A percentile compares a stretch with the other conserved stretches of the same genome.
phyloP scores from a whole-genome alignment of 2,888 invertebrate genomes.

The Agrilus mali region DNA sequence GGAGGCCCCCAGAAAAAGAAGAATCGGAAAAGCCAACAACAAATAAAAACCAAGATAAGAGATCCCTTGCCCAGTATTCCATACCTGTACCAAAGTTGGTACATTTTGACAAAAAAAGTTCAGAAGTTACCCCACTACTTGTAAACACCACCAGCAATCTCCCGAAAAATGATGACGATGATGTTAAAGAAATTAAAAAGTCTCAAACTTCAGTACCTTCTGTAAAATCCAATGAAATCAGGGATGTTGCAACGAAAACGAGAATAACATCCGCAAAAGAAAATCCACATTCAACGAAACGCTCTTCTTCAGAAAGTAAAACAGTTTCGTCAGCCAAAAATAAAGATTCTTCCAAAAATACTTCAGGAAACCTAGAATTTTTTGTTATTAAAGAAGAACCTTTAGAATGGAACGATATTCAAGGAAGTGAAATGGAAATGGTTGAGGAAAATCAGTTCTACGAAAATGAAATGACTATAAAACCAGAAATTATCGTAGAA shows the following conservation, averaged over 20 bases:
- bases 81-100: too few relatives aligned
- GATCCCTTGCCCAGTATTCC: too few relatives aligned
- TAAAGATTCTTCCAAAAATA: not conserved
- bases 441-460: slow-evolving; percentile 54
- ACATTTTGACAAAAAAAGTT: too few relatives aligned
- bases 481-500: slow-evolving; percentile 40
- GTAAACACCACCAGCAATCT: too few relatives aligned
- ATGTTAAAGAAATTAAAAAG: too few relatives aligned
- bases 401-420: slow-evolving; percentile 57
- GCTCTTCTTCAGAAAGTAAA: too few relatives aligned
- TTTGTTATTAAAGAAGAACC: slow-evolving; percentile 47
- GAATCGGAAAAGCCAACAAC: slow-evolving; percentile 7
- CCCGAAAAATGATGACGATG: too few relatives aligned
- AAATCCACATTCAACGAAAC: not conserved
- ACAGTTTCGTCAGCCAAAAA: not conserved
- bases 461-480: slow-evolving; percentile 55
- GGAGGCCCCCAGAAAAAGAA: slow-evolving; percentile 51
- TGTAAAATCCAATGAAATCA: too few relatives aligned
- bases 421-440: slow-evolving; percentile 42
- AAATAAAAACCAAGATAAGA: not conserved
- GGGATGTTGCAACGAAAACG: too few relatives aligned
- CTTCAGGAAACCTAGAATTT: slow-evolving; percentile 23
- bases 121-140: too few relatives aligned
- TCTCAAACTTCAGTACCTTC: too few relatives aligned
- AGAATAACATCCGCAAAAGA: not conserved